Percentiles rank a stretch among this genome's conserved stretches.
Evolutionary conservation across 2,888 invertebrate species (phyloP).

Genomic region (Campopleginae sp.): DNA sequence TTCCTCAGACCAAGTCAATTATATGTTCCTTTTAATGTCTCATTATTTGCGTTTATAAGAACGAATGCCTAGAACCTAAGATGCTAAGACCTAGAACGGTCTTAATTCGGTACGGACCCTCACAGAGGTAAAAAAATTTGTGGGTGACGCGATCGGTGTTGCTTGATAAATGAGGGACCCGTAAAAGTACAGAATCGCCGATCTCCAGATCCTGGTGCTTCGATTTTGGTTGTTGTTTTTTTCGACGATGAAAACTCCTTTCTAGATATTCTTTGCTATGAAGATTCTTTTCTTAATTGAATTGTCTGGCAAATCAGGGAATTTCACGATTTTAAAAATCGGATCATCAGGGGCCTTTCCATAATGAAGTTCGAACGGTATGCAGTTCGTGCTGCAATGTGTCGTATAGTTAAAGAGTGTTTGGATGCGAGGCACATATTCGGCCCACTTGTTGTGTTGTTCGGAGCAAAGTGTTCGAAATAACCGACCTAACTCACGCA

Average conservation of each 20-base stretch:
- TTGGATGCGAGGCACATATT: background rate
- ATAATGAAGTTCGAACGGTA: slow-evolving; percentile 7
- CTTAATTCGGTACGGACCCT: slow-evolving; percentile 31
- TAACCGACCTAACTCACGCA: slow-evolving; percentile 41
- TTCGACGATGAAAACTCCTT: background rate
- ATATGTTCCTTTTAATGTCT: slow-evolving; percentile 6
- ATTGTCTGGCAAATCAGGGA: background rate
- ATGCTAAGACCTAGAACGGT: background rate
- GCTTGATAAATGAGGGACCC: slow-evolving; percentile 42
- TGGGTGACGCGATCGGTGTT: slow-evolving; percentile 28
- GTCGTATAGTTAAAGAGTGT: slow-evolving; percentile 1
- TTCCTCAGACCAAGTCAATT: too few relatives aligned
- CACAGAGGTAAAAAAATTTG: slow-evolving; percentile 42
- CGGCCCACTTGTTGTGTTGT: slow-evolving; percentile 37
- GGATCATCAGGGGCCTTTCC: background rate
- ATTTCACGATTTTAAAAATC: background rate
- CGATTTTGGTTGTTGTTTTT: background rate
- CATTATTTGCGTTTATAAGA: background rate
- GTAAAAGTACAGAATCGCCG: slow-evolving; percentile 39
- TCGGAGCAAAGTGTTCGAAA: slow-evolving; percentile 44
- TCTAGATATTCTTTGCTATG: background rate
- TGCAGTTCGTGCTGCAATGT: background rate
- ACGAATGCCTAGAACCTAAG: slow-evolving; percentile 29
- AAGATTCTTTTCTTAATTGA: slow-evolving; percentile 7
- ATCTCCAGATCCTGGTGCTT: background rate